Evolutionary conservation across 2,113 vertebrate species (phyloP).

Genomic region (Poecilia latipinna): DNA sequence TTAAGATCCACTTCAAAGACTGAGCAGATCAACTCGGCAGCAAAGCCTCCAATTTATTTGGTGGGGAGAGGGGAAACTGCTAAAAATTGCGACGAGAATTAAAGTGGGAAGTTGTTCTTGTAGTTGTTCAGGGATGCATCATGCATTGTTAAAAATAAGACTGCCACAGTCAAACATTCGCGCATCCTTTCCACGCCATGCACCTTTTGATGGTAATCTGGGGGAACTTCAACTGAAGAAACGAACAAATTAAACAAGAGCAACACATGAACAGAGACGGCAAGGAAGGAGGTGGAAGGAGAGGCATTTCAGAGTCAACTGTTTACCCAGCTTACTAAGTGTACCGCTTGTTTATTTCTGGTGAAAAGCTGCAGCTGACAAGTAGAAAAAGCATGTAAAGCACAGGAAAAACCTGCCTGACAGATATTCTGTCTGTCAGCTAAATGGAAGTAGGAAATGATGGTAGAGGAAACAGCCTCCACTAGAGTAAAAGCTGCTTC

Average conservation of each 20-base stretch:
- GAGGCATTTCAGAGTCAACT: slow-evolving; percentile 39
- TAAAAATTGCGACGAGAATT: slow-evolving; percentile 39
- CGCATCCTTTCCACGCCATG: slow-evolving; percentile 11
- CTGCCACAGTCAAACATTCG: slow-evolving; percentile 49
- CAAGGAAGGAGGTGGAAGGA: background rate
- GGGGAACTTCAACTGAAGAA: slow-evolving; percentile 51
- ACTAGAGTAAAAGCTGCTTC: slow-evolving; percentile 62
- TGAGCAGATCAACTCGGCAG: slow-evolving; percentile 43
- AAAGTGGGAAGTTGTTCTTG: slow-evolving; percentile 27
- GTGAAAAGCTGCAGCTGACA: slow-evolving; percentile 65
- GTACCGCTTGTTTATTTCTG: slow-evolving; percentile 51
- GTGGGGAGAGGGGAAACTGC: slow-evolving; percentile 41
- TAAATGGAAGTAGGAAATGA: slow-evolving; percentile 66
- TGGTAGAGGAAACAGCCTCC: slow-evolving; percentile 62
- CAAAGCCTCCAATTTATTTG: slow-evolving; percentile 29
- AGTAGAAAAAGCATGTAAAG: slow-evolving; percentile 53
- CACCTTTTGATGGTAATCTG: slow-evolving; percentile 54
- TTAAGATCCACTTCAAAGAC: slow-evolving; percentile 58
- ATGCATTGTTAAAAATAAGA: slow-evolving; percentile 42
- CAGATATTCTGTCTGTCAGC: slow-evolving; percentile 70
- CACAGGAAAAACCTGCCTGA: slow-evolving; percentile 64
- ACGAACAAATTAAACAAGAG: slow-evolving; percentile 58
- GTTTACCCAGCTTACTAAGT: slow-evolving; percentile 54
- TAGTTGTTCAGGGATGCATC: slow-evolving; percentile 29
- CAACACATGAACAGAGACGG: slow-evolving; percentile 26